Evolutionary conservation across 2,888 invertebrate genomes (phyloP).

Genomic region (Calameuta pallipes): DNA sequence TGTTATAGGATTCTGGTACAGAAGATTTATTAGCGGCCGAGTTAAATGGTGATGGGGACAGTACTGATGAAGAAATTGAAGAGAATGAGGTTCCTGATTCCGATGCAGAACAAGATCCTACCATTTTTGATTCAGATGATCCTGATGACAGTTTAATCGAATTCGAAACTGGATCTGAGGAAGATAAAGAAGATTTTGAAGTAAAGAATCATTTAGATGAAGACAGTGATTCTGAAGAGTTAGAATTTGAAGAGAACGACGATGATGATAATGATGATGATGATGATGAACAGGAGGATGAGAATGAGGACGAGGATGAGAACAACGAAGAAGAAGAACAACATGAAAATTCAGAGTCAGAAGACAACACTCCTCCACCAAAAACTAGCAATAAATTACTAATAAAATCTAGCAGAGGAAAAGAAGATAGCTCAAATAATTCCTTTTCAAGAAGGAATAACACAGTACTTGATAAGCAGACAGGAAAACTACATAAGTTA

Average conservation of each 20-base stretch:
- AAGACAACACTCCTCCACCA: neutral
- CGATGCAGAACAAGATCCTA: slow-evolving; percentile 56
- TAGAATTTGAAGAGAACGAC: slow-evolving; percentile 35
- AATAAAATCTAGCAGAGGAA: slow-evolving; percentile 19
- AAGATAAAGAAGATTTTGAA: slow-evolving; percentile 43
- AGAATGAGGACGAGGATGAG: slow-evolving; percentile 17
- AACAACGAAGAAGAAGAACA: slow-evolving; percentile 21
- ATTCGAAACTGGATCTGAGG: slow-evolving; percentile 54
- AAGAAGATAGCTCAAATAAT: slow-evolving; percentile 28
- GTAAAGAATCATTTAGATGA: slow-evolving; percentile 18
- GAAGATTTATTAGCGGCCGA: slow-evolving; percentile 55
- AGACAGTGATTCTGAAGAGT: slow-evolving; percentile 23
- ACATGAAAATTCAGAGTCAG: neutral
- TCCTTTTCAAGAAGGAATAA: slow-evolving; percentile 9
- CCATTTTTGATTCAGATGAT: slow-evolving; percentile 69
- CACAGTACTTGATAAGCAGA: slow-evolving; percentile 10
- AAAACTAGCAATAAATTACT: slow-evolving; percentile 18
- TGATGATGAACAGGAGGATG: slow-evolving; percentile 25
- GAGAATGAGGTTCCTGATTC: slow-evolving; percentile 68
- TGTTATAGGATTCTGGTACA: slow-evolving; percentile 49
- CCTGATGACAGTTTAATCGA: slow-evolving; percentile 65
- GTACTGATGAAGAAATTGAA: slow-evolving; percentile 66
- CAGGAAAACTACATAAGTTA: neutral
- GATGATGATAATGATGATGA: slow-evolving; percentile 22
- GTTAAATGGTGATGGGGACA: slow-evolving; percentile 63